Conservation (phyloP, 2,888 invertebrate genomes). For the Calephelis perditalis region DNA sequence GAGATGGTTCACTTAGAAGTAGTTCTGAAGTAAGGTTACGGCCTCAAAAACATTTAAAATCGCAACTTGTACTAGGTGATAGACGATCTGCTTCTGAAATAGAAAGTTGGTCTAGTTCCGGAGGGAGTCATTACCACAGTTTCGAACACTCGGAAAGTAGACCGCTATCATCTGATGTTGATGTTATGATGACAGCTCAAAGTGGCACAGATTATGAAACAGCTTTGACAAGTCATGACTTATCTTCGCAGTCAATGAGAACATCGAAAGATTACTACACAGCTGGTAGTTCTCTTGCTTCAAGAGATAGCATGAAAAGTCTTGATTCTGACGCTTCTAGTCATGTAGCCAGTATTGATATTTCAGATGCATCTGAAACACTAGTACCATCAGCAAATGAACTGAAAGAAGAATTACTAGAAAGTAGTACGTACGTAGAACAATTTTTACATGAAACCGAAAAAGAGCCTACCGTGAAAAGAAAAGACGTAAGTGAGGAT, state of each 20-base stretch:
- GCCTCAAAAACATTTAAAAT: slow-evolving; percentile 66
- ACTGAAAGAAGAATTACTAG: slow-evolving; percentile 84
- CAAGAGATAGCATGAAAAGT: slow-evolving; percentile 93
- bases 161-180: slow-evolving; percentile 92
- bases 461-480: slow-evolving; percentile 46
- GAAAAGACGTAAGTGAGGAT: slow-evolving; percentile 63
- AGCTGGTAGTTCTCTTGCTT: slow-evolving; percentile 91
- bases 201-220: slow-evolving; percentile 93
- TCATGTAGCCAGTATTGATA: slow-evolving; percentile 91
- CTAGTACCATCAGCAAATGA: slow-evolving; percentile 93
- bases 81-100: slow-evolving; percentile 87
- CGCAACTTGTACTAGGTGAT: slow-evolving; percentile 74
- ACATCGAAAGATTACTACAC: slow-evolving; percentile 93
- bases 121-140: slow-evolving; percentile 93
- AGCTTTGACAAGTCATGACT: slow-evolving; percentile 87
- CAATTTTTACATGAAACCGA: slow-evolving; percentile 67
- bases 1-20: slow-evolving; percentile 64
- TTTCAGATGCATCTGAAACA: slow-evolving; percentile 95
- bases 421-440: slow-evolving; percentile 78
- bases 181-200: slow-evolving; percentile 85
- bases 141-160: slow-evolving; percentile 90
- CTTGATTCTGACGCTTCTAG: slow-evolving; percentile 93
- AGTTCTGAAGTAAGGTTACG: slow-evolving; percentile 67
- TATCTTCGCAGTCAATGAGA: slow-evolving; percentile 83
- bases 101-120: slow-evolving; percentile 91